phyloP scores from a whole-genome alignment of 1,140 invertebrate genomes.

The Lithobius niger region DNA sequence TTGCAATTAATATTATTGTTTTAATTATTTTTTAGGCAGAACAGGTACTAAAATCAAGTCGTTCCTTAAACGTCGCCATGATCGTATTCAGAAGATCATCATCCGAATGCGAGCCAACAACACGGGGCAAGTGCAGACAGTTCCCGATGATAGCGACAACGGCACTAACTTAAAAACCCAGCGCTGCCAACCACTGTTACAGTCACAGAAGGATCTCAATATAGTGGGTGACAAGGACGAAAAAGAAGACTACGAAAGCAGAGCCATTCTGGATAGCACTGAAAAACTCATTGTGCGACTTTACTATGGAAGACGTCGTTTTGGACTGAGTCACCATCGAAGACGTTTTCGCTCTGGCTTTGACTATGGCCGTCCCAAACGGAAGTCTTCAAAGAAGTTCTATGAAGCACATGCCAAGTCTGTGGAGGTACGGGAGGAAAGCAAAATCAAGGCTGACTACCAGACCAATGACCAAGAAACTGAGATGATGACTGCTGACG shows the following conservation, averaged over 20 bases:
- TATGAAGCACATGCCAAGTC: not conserved
- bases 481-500: no score
- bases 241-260: not conserved
- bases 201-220: no score
- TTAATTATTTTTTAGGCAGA: not conserved
- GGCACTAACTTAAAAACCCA: no score
- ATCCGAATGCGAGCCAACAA: slow-evolving; percentile 2
- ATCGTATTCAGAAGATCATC: slow-evolving; percentile 7
- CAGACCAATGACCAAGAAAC: no score
- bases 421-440: no score
- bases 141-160: no score
- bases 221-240: not conserved
- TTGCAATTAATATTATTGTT: not conserved
- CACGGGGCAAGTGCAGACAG: no score
- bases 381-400: slow-evolving; percentile 36
- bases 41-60: not conserved
- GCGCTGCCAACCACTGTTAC: no score
- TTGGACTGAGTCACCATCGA: slow-evolving; percentile 22
- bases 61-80: slow-evolving; percentile 1
- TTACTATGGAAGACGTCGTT: slow-evolving; percentile 3
- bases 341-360: slow-evolving; percentile 57
- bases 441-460: no score
- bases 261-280: not conserved
- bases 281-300: slow-evolving; percentile 8
- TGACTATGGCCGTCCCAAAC: slow-evolving; percentile 78